These are phyloP conservation scores for Camponotus fellah DNA, from an alignment of 2,888 invertebrate genomes.

Conservation along the genomic window DNA sequence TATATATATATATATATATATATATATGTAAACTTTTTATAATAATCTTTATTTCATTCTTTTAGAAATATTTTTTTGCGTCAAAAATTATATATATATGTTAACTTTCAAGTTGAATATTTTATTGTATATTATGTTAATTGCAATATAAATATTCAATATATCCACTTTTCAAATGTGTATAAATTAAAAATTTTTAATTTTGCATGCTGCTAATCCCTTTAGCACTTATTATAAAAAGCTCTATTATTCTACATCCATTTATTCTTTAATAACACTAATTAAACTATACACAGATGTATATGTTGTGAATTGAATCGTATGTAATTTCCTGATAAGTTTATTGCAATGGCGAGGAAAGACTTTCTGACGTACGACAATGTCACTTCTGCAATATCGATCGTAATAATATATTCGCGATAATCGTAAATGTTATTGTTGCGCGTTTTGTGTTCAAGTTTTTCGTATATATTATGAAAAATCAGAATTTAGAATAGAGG, in stretches of 20 bases:
- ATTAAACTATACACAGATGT: background rate
- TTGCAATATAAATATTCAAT: background rate
- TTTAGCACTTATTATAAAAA: background rate
- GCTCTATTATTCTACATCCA: background rate
- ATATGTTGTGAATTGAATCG: background rate
- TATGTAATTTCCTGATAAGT: background rate
- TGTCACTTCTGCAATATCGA: slow-evolving; percentile 63
- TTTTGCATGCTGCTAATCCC: background rate
- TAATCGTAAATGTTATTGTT: slow-evolving; percentile 55
- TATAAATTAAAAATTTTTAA: background rate
- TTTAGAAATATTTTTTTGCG: background rate
- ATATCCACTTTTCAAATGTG: background rate
- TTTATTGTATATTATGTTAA: background rate
- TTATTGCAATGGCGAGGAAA: slow-evolving; percentile 28
- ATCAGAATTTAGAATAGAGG: background rate
- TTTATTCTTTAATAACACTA: slow-evolving; percentile 2
- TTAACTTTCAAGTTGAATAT: background rate
- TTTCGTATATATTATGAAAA: background rate
- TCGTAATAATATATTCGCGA: slow-evolving; percentile 40
- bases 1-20: too few species aligned
- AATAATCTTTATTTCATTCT: background rate
- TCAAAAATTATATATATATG: background rate
- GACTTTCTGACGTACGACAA: slow-evolving; percentile 31
- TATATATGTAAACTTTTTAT: background rate
- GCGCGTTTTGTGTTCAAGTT: slow-evolving; percentile 3